Evolutionary conservation across 2,113 vertebrate species (phyloP), one percentile per base, ranked within the genome.

Genomic region (Rhombomys opimus): DNA sequence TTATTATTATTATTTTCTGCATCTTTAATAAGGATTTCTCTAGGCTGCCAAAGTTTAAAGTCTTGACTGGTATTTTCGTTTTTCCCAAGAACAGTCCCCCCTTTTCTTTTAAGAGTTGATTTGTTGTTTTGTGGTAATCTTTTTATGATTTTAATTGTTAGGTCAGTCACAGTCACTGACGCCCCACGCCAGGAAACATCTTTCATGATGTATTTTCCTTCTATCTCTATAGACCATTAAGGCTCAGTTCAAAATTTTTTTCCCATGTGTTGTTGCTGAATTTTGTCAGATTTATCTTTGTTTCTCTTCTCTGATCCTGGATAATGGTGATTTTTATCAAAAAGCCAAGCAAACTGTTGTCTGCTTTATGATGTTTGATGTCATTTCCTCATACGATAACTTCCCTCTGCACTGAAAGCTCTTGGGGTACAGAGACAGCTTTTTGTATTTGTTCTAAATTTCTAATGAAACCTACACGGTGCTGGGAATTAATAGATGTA

Each of bases 381-480:
- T 35, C 81, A 30, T 87, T 84, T 95, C 54, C 81, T 67, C 65
- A 52, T 61, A 38, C 7, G 70, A 57, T 89, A 78, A 68, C 50
- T 87, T 86, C 1, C 67, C 7, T 18, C 1, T 70, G 68, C 75
- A 65, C 84, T 72, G 15, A 27, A 50, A 84, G 46, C 14, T 84
- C 61, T 23, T 68, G 27, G 35, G 20, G 20, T 91, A 13, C 41
- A 46, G 18, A 82, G 32, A 80, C n/a, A n/a, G 14, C 38, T 14
- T 80, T 18, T 87, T 32, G 52, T 23, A 35, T 59, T 94, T 91
- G 75, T 89, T 93, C 32, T 94, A 67, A 93, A 94, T 95, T 94
- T 77, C 57, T 23, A 70, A 75, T 15, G 88, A 22, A 87, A 94
- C 32, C 52, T 59, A 81, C 13, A 75, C 50, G 76, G n/a, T 94